Evolutionary conservation across 2,113 vertebrate genomes (phyloP).

Genomic region (Rhombomys opimus): DNA sequence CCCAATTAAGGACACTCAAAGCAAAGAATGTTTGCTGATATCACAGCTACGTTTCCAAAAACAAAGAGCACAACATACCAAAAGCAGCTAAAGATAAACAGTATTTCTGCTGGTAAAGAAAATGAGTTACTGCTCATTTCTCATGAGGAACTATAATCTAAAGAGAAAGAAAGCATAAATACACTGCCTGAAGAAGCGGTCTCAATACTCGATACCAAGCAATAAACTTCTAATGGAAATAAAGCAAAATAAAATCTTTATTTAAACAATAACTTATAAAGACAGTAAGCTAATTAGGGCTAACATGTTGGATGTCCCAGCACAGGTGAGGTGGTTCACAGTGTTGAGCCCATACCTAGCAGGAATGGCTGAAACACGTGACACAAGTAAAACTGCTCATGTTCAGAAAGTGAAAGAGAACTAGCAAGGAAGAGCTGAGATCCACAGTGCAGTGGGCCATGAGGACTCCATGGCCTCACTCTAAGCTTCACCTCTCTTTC

Average conservation of each 20-base stretch:
- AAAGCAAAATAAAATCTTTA: not conserved
- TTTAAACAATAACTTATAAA: not conserved
- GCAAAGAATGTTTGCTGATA: not conserved
- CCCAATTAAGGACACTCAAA: not conserved
- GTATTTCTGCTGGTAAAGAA: not conserved
- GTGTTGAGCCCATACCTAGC: not conserved
- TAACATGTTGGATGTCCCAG: not conserved
- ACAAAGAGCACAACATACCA: not conserved
- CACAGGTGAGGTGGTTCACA: not conserved
- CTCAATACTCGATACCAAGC: not conserved
- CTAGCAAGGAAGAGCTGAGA: not conserved
- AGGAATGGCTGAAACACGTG: not conserved
- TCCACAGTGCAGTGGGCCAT: rapidly evolving
- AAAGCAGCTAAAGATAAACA: not conserved
- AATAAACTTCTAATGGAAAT: not conserved
- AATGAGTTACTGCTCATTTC: not conserved
- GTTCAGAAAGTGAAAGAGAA: not conserved
- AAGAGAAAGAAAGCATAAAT: not conserved
- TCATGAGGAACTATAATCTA: not conserved
- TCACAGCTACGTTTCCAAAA: not conserved
- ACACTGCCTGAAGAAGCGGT: not conserved
- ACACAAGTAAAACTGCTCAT: not conserved
- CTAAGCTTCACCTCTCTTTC: rapidly evolving
- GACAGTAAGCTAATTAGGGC: not conserved
- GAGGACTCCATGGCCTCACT: not conserved